These are phyloP conservation scores for Catharus bicknelli DNA, from an alignment of 2,113 vertebrate genomes.

Conservation along the genomic window DNA sequence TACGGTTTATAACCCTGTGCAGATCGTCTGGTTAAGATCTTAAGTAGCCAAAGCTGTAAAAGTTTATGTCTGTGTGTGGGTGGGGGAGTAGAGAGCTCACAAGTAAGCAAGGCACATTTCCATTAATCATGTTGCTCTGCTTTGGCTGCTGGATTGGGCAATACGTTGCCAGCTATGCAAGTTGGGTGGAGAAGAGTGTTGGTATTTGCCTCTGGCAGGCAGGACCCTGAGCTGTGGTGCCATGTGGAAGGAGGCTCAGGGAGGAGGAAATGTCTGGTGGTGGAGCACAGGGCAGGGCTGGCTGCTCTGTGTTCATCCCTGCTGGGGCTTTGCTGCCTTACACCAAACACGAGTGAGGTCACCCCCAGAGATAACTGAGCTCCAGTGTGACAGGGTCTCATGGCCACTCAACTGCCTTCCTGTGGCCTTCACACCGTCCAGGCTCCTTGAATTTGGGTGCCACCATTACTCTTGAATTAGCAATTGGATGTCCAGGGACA, in stretches of 20 bases:
- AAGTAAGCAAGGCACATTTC: constrained; percentile 8
- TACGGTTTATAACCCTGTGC: constrained; percentile 49
- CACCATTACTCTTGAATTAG: accelerated
- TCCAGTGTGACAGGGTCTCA: background rate
- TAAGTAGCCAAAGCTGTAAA: constrained; percentile 49
- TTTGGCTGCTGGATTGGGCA: background rate
- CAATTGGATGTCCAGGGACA: background rate
- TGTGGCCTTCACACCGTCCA: background rate
- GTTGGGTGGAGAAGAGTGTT: background rate
- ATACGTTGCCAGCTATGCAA: background rate
- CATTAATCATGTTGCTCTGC: constrained; percentile 43
- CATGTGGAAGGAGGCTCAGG: background rate
- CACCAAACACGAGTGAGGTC: background rate
- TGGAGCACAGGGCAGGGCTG: background rate
- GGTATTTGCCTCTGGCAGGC: background rate
- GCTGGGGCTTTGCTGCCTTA: background rate
- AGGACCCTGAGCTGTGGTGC: background rate
- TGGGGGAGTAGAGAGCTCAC: background rate
- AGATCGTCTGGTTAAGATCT: constrained; percentile 48
- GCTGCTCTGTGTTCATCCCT: background rate
- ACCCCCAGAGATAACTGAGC: accelerated
- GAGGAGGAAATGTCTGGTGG: background rate
- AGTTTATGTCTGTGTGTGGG: constrained; percentile 31
- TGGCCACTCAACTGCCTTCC: accelerated
- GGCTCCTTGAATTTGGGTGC: background rate